Base-by-base conservation (phyloP, 2,797 vertebrate species). In the Sebastes taczanowskii region DNA sequence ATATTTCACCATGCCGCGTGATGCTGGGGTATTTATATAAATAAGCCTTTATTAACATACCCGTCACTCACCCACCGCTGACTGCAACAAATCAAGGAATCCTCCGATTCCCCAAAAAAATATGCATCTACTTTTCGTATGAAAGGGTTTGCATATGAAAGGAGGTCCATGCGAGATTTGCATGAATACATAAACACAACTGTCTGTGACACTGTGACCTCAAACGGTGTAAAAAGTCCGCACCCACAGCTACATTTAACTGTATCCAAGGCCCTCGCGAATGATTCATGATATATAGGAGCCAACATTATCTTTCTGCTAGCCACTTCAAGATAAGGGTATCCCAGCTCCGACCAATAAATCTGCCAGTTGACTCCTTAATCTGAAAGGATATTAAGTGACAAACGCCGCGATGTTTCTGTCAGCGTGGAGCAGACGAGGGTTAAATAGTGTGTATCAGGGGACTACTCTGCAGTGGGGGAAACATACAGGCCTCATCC, bases 301-400 rank as follows among this genome's bases (percentile, higher is more conserved):
- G 62, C 53, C 69, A 60, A 16, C 42, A 52, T 76, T 85, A 88
- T 94, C 92, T 93, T 91, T 92, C 91, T 91, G 84, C 87, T 84
- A 87, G 83, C 90, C 94, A 95, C 95, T 89, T 91, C 63, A 94
- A 95, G 93, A 95, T 93, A 95, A 96, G 94, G 83, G 85, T 80
- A 81, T 88, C 78, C 91, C 83, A 80, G 90, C 93, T 87, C 91
- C 63, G 70, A 89, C 85, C 93, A 92, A 94, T 95, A 95, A 94
- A 96, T 96, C 94, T 95, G 89, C 88, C 94, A 85, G 91, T 87
- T 93, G 89, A 95, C 96, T 96, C 94, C 95, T 96, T 96, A 96
- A 96, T 96, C 95, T 95, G 92, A 94, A 92, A 94, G 94, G 94
- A 97, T 97, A 97, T 97, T 96, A 95, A 97, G 97, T 97, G 96